Base-by-base conservation (phyloP, 2,888 invertebrate species). In the Rhorus exstirpatorius region DNA sequence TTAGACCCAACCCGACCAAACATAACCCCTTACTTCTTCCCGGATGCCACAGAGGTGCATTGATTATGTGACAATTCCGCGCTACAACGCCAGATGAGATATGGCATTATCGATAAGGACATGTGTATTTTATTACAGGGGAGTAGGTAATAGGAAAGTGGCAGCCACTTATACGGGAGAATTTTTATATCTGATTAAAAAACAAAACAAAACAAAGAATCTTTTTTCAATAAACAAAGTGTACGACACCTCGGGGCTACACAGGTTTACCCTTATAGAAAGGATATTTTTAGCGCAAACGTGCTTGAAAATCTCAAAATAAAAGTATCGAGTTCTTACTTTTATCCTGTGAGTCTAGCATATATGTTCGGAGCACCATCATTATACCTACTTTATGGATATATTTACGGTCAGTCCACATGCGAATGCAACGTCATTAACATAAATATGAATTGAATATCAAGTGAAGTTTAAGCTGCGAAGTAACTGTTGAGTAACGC, bases 21-120 rank as follows among this genome's bases (percentile, higher is more conserved):
- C n/a, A n/a, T n/a, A n/a, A n/a, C 19, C 19, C 51, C 41, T 41
- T 41, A 24, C 51, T 24, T 41, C 17, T 44, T 14, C 6, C 2
- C 49, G 21, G 21, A 46, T 49, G 17, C 49, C 26, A 14, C 17
- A 12, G 26, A 31, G 19, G 65, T 6, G 24, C 35, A 14, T 76
- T 38, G 31, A 38, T 49, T 61, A 70, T 70, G 51, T 70, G 41
- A 19, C 53, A 53, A 77, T 70, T 70, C 44, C 31, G 35, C 19
- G n/a, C 35, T 17, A 12, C 12, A 7, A 44, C 55, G 38, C 4
- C 8, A 63, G n/a, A n/a, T n/a, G 58, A 31, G 67, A 76, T 68
- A 72, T 41, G 63, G 55, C 46, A 63, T 51, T 77, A 58, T 14
- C 49, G 70, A 81, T 65, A 77, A 77, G 58, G 12, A 51, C 19